A percentile compares a stretch with the other conserved stretches of the same genome.
phyloP scores from a whole-genome alignment of 1,140 invertebrate genomes.

The Pachyrhynchus sulphureomaculatus region DNA sequence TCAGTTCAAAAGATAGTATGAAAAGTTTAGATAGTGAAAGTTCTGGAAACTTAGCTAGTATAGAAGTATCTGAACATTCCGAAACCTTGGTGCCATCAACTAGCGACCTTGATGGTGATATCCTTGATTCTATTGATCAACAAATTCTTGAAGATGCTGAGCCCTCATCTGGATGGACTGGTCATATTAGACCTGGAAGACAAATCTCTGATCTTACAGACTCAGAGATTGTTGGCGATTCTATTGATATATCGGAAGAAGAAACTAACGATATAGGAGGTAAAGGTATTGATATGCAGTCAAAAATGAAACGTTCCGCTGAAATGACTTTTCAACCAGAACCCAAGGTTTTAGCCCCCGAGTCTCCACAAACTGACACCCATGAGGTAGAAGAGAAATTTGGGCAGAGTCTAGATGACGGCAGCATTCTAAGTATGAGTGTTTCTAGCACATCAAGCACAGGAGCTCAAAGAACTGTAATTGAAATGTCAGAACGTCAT shows the following conservation, averaged over 20 bases:
- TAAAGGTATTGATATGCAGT: constrained; percentile 53
- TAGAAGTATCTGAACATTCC: constrained; percentile 85
- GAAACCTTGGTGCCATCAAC: constrained; percentile 84
- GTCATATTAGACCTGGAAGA: constrained; percentile 9
- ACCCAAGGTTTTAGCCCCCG: constrained; percentile 52
- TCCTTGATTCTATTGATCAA: constrained; percentile 50
- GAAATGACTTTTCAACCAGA: constrained; percentile 87
- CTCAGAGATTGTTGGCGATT: constrained; percentile 38
- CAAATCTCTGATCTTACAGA: constrained; percentile 42
- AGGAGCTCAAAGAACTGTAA: constrained; percentile 56
- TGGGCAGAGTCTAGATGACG: constrained; percentile 60
- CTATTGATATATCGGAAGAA: constrained; percentile 56
- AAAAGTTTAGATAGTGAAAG: constrained; percentile 85
- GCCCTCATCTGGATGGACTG: constrained; percentile 28
- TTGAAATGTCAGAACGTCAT: constrained; percentile 52
- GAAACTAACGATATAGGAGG: constrained; percentile 47
- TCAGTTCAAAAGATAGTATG: constrained; percentile 86
- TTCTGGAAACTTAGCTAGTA: constrained; percentile 82
- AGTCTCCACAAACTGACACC: constrained; percentile 42
- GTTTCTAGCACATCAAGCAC: constrained; percentile 58
- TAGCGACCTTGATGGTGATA: constrained; percentile 56
- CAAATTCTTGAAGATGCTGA: constrained; percentile 37
- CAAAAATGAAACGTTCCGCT: constrained; percentile 81
- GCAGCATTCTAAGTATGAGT: constrained; percentile 58
- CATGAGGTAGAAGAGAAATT: constrained; percentile 52